Evolutionary conservation across 2,113 vertebrate species (phyloP).

Genomic region (Atlantisia rogersi): DNA sequence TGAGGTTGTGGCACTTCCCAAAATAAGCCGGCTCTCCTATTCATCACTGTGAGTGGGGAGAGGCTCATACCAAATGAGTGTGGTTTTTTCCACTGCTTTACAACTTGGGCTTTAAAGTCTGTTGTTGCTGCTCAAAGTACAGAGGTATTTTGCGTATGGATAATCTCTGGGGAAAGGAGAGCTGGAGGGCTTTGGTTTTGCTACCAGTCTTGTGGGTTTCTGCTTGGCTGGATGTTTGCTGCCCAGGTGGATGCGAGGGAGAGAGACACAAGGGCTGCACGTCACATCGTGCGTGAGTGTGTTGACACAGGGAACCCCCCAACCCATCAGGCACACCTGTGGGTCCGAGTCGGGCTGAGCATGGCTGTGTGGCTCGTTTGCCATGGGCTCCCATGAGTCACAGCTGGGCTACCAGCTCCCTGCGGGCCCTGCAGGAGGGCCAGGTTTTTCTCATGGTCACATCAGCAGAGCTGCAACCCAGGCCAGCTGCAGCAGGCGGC

Average conservation of each 20-base stretch:
- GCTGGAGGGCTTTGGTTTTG: background rate
- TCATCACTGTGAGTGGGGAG: background rate
- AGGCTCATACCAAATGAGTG: background rate
- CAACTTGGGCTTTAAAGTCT: background rate
- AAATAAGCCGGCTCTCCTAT: background rate
- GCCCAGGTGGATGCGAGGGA: background rate
- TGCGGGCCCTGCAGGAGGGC: rapidly evolving
- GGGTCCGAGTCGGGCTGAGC: rapidly evolving
- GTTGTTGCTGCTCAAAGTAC: background rate
- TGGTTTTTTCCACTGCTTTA: background rate
- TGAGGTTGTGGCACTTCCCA: background rate
- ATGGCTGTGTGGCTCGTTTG: rapidly evolving
- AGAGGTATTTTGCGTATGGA: background rate
- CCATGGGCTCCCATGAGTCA: rapidly evolving
- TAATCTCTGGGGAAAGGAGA: background rate
- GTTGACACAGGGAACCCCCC: rapidly evolving
- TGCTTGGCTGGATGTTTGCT: background rate
- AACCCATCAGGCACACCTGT: too few species aligned
- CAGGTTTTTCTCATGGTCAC: rapidly evolving
- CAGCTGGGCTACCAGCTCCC: rapidly evolving
- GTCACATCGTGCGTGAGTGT: rapidly evolving
- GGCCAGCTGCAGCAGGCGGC: background rate
- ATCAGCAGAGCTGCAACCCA: rapidly evolving
- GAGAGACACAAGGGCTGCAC: background rate
- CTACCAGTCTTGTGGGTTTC: background rate